A percentile compares a stretch with the other conserved stretches of the same genome.
Conservation (phyloP, 2,113 vertebrate species). For the Dermatemys mawii region DNA sequence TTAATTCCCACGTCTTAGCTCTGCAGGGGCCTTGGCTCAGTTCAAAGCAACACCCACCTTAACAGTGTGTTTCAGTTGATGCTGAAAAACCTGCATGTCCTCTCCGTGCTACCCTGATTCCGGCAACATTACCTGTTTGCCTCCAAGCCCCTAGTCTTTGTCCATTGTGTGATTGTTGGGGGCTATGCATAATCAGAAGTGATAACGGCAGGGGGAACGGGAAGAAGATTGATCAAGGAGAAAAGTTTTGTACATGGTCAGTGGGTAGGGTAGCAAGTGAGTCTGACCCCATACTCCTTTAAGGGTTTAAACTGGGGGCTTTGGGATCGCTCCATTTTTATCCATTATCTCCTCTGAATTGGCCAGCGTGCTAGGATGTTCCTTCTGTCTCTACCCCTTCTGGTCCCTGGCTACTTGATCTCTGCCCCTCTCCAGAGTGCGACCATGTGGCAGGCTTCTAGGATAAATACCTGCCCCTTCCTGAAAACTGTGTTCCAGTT, state of each 20-base stretch:
- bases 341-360: neutral
- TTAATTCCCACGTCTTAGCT: neutral
- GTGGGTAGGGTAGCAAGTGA: neutral
- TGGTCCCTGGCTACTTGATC: neutral
- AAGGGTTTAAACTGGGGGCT: slow-evolving; percentile 2
- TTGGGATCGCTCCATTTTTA: slow-evolving; percentile 1
- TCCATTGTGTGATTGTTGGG: slow-evolving; percentile 5
- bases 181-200: neutral
- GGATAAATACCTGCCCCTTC: neutral
- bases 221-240: neutral
- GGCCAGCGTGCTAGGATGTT: neutral
- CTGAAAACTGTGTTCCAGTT: neutral
- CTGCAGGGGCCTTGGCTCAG: neutral
- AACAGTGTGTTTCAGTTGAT: neutral
- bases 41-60: neutral
- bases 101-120: neutral
- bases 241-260: neutral
- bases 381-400: neutral
- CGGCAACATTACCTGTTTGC: neutral
- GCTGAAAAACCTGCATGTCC: neutral
- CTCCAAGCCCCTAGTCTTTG: neutral
- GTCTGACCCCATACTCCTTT: neutral
- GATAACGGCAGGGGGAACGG: neutral
- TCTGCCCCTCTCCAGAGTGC: neutral
- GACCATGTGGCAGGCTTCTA: neutral